Conservation (phyloP, 2,797 vertebrate genomes). For the Champsocephalus gunnari region DNA sequence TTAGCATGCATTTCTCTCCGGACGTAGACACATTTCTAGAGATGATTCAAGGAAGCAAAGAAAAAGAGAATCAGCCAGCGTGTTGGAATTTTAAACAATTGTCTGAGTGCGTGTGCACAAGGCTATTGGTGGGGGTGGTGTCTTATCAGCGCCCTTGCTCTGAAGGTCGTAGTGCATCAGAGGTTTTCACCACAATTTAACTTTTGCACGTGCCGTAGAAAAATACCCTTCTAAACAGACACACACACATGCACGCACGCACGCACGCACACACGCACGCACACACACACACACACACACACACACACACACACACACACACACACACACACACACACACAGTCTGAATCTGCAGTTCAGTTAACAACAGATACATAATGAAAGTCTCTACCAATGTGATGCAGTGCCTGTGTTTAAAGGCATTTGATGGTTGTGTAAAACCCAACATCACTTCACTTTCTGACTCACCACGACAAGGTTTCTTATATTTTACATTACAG, state of each 20-base stretch:
- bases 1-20: neutral
- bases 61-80: neutral
- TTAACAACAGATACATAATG: neutral
- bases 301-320: no score
- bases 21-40: neutral
- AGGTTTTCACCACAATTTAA: slow-evolving; percentile 26
- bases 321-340: no score
- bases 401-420: neutral
- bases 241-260: no score
- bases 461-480: neutral
- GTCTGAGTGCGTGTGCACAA: slow-evolving; percentile 19
- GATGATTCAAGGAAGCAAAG: neutral
- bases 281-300: no score
- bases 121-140: neutral
- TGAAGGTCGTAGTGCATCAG: slow-evolving; percentile 40
- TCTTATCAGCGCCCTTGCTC: slow-evolving; percentile 60
- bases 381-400: neutral
- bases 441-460: neutral
- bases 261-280: no score
- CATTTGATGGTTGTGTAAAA: neutral
- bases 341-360: neutral
- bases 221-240: neutral
- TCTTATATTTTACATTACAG: no score
- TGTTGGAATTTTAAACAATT: slow-evolving; percentile 16
- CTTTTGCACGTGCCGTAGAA: slow-evolving; percentile 22